phyloP scores from a whole-genome alignment of 2,888 invertebrate genomes.

The Rotaria magnacalcarata region DNA sequence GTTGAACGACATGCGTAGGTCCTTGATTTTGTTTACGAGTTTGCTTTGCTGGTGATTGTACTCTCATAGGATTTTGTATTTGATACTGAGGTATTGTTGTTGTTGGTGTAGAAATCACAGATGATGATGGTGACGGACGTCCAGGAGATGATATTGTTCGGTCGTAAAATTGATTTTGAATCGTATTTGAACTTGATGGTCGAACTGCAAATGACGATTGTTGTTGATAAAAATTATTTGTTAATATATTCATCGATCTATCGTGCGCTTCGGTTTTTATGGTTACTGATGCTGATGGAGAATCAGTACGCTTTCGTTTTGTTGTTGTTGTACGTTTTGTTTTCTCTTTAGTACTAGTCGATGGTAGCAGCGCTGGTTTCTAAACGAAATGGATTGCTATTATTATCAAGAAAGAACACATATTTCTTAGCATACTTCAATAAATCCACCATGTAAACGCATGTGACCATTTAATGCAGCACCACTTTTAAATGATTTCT shows the following conservation, averaged over 20 bases:
- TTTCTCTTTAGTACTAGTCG: background rate
- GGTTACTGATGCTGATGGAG: background rate
- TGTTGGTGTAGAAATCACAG: background rate
- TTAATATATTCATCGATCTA: background rate
- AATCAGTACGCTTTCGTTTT: background rate
- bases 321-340: background rate
- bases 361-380: background rate
- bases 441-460: slow-evolving; percentile 89
- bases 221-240: background rate
- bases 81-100: background rate
- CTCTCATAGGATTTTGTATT: background rate
- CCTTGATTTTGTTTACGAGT: background rate
- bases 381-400: background rate
- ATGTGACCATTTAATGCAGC: slow-evolving; percentile 96
- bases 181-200: background rate
- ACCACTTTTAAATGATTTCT: slow-evolving; percentile 90
- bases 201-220: background rate
- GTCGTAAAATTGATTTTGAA: background rate
- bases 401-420: background rate
- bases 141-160: background rate
- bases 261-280: background rate
- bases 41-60: background rate
- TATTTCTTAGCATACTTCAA: background rate
- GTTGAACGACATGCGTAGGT: background rate
- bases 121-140: background rate